These are phyloP conservation scores for Nannobrachium achirus DNA, from an alignment of 2,113 vertebrate genomes.

Conservation along the genomic window DNA sequence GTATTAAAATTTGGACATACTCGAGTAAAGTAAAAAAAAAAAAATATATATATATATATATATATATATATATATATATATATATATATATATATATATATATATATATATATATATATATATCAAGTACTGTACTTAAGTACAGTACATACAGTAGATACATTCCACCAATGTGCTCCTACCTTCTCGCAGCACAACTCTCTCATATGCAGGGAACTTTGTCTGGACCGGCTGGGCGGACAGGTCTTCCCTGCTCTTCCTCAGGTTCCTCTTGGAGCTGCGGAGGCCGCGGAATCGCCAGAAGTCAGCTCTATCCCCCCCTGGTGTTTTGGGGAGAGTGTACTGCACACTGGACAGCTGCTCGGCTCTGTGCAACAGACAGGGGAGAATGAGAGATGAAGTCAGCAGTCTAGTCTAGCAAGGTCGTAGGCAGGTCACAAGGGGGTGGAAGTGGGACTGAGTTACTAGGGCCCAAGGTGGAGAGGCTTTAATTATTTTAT, in stretches of 20 bases:
- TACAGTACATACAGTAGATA: neutral
- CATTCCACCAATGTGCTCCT: slow-evolving; percentile 5
- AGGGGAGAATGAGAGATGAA: neutral
- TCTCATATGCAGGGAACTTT: slow-evolving; percentile 97
- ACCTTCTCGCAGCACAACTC: slow-evolving; percentile 98
- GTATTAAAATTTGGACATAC: no score
- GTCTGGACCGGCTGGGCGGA: slow-evolving; percentile 98
- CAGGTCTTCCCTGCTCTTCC: slow-evolving; percentile 96
- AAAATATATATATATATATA: no score
- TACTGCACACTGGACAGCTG: slow-evolving; percentile 98
- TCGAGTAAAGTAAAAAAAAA: no score
- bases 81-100: no score
- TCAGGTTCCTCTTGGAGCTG: slow-evolving; percentile 96
- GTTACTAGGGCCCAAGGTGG: no score
- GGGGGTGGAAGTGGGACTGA: no score
- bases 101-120: no score
- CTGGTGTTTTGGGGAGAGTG: slow-evolving; percentile 96
- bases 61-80: no score
- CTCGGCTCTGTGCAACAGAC: slow-evolving; percentile 84
- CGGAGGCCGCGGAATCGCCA: slow-evolving; percentile 96
- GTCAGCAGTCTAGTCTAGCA: neutral
- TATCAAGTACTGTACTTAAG: neutral
- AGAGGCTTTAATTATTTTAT: no score
- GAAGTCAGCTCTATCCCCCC: slow-evolving; percentile 95
- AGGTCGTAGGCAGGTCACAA: neutral